These are phyloP conservation scores for Macroteleia sp. DNA, from an alignment of 2,888 invertebrate genomes.

Conservation along the genomic window DNA sequence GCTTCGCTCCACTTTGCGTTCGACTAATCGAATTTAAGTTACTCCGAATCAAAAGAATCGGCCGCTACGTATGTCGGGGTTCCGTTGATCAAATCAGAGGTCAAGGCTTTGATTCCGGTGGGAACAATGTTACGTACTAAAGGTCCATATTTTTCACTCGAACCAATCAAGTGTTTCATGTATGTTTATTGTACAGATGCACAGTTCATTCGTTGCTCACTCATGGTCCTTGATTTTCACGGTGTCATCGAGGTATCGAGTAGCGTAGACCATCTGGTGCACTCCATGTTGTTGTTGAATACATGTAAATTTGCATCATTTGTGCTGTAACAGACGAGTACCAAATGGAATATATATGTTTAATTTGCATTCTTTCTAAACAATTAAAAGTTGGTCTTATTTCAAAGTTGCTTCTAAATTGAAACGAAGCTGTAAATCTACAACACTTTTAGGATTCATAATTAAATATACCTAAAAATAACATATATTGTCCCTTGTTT, in stretches of 20 bases:
- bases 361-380: no score
- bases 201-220: background rate
- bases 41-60: conserved; percentile 17
- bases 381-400: no score
- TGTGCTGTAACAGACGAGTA: no score
- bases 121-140: conserved; percentile 26
- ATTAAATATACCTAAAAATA: no score
- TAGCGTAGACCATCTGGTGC: background rate
- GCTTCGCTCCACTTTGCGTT: conserved; percentile 18
- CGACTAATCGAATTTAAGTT: conserved; percentile 42
- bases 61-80: background rate
- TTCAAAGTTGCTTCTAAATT: no score
- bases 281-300: no score
- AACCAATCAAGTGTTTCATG: conserved; percentile 10
- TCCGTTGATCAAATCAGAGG: conserved; percentile 16
- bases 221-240: conserved; percentile 8
- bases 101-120: conserved; percentile 10
- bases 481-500: no score
- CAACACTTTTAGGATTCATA: no score
- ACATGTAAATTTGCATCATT: no score
- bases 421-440: no score
- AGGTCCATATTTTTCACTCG: background rate
- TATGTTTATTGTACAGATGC: conserved; percentile 1
- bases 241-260: conserved; percentile 1
- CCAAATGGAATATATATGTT: no score